A percentile compares a stretch with the other conserved stretches of the same genome.
Evolutionary conservation across 2,797 vertebrate genomes (phyloP).

Genomic region (Gadopsis bispinosus): DNA sequence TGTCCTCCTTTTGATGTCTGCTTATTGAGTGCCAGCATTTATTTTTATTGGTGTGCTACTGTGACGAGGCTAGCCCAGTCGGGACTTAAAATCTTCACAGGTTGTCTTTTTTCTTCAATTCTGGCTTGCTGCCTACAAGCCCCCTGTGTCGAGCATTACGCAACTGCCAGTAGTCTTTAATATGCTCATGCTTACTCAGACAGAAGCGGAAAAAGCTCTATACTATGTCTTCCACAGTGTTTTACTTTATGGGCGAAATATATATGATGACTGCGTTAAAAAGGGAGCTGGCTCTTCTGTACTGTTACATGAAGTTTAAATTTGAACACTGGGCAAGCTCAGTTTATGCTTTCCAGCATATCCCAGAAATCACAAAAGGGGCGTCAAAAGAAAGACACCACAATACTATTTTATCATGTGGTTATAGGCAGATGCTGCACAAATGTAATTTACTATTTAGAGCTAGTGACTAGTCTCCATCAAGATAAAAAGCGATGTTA

Average conservation of each 20-base stretch:
- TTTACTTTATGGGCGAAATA: slow-evolving; percentile 18
- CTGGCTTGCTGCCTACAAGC: slow-evolving; percentile 36
- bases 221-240: neutral
- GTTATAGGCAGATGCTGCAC: neutral
- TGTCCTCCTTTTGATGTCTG: neutral
- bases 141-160: slow-evolving; percentile 39
- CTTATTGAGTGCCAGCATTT: slow-evolving; percentile 2
- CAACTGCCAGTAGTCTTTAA: slow-evolving; percentile 52
- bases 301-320: slow-evolving; percentile 9
- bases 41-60: neutral
- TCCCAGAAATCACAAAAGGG: neutral
- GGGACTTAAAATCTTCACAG: slow-evolving; percentile 23
- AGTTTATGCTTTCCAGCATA: neutral
- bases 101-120: slow-evolving; percentile 17
- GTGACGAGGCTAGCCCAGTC: slow-evolving; percentile 7
- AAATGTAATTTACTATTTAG: slow-evolving; percentile 1
- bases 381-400: slow-evolving; percentile 5
- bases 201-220: slow-evolving; percentile 22
- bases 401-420: neutral
- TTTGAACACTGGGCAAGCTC: neutral
- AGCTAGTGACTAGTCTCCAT: neutral
- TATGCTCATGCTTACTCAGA: slow-evolving; percentile 38
- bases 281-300: neutral
- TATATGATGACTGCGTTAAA: slow-evolving; percentile 15
- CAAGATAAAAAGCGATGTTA: neutral